Base-by-base conservation (phyloP, 1,140 invertebrate species). In the Brachystomella parvula region DNA sequence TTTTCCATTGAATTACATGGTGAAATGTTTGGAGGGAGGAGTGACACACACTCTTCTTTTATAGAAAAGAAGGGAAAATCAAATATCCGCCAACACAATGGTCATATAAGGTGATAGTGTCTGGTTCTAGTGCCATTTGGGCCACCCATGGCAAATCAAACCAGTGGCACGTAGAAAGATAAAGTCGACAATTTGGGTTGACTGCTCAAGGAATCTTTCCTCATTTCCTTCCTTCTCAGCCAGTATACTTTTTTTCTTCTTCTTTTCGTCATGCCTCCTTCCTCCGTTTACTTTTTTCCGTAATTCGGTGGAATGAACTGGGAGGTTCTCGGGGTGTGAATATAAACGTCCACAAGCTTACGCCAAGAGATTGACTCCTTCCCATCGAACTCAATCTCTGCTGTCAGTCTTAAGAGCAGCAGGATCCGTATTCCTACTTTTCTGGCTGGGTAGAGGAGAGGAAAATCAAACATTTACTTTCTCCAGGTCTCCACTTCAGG, bases 1-100 rank as follows among this genome's bases (percentile, higher is more conserved):
- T n/a, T n/a, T n/a, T 6, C 21, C 49, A 53, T 53, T 53, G 49
- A 53, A 53, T 53, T 53, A 53, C 49, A 53, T 53, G 49, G 24
- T 6, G 24, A 26, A 19, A 53, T 17, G 12, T 19, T 53, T 53
- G 49, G 39, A 44, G n/a, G 39, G n/a, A 44, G 39, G 39, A n/a
- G n/a, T n/a, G n/a, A n/a, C n/a, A n/a, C n/a, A n/a, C n/a, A n/a
- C n/a, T n/a, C n/a, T n/a, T n/a, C n/a, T n/a, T n/a, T n/a, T n/a
- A 44, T 44, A n/a, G 39, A 44, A 44, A 44, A n/a, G 9, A 44
- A 9, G 39, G 12, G 49, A 24, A 53, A 53, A 53, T 53, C 49
- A 26, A 26, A 26, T 53, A 19, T 53, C 49, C 24, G 24, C 15
- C 49, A 24, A 53, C 49, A 6, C 12, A 53, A 53, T 53, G 24